Evolutionary conservation across 2,888 invertebrate genomes (phyloP), one percentile per base, ranked within the genome.

Genomic region (Aspidiotus rigidus): DNA sequence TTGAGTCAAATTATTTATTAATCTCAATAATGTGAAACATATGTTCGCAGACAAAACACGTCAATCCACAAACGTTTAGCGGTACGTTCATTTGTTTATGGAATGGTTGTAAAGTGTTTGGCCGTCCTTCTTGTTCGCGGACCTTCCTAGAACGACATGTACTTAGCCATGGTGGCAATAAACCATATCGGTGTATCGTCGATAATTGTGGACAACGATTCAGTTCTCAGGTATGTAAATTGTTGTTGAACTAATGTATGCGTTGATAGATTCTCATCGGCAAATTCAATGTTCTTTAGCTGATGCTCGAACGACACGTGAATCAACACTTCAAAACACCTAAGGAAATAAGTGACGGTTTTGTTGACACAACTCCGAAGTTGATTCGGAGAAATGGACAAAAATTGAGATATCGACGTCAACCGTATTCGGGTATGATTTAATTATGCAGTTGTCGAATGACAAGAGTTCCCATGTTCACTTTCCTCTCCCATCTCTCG

Each of bases 111-210:
- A 96, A 96, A 79, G 96, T 96, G 56, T 93, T 90, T 77, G 90
- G 92, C 73, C 88, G 90, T 77, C 88, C 88, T 49, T 95, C 95
- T 9, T 93, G 93, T 77, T 94, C 94, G 7, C 83, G 91, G 69
- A 86, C 92, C 69, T 97, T 96, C 96, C 81, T 96, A 73, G 93
- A 95, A 78, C 83, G 95, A 61, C 96, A 96, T 80, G 90, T 95
- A 59, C 81, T 93, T 62, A 88, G 88, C 0, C 96, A 96, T 79
- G 89, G 90, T 70, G 93, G 93, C 59, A 93, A 90, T 79, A 94
- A 95, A 78, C 94, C 94, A 39, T 95, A 93, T 82, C 87, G 90
- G 76, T 97, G 96, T 80, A 95, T 96, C 78, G 91, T 97, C 74
- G 93, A 93, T 77, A 90, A 93, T 75, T 97, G 96, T 80, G 85